Conservation (phyloP, 2,888 invertebrate species). For the Lasioglossum leucozonium region DNA sequence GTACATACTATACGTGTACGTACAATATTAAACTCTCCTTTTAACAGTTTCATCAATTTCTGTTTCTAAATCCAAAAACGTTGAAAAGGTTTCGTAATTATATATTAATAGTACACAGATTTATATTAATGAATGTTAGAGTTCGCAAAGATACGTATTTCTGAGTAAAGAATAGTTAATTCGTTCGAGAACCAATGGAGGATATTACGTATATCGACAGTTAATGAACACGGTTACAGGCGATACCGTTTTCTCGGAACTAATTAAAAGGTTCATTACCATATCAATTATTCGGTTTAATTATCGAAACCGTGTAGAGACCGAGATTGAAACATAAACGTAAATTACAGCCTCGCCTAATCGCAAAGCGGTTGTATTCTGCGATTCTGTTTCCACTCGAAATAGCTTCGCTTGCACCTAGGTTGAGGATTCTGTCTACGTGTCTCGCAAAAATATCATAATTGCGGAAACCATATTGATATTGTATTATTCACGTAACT, state of each 20-base stretch:
- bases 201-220: background rate
- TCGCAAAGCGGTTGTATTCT: slow-evolving; percentile 41
- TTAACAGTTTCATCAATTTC: background rate
- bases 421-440: slow-evolving; percentile 20
- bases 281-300: slow-evolving; percentile 76
- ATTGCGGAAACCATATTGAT: background rate
- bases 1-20: too few species aligned
- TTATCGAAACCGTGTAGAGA: slow-evolving; percentile 69
- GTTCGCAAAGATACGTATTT: too few species aligned
- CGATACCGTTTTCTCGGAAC: slow-evolving; percentile 43
- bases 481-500: background rate
- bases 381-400: slow-evolving; percentile 29
- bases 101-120: background rate
- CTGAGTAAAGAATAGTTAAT: background rate
- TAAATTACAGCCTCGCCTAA: slow-evolving; percentile 66
- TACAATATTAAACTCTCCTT: background rate
- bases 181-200: background rate
- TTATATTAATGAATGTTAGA: background rate
- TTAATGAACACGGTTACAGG: background rate
- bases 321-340: slow-evolving; percentile 75
- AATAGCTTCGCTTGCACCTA: slow-evolving; percentile 26
- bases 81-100: background rate
- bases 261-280: slow-evolving; percentile 69
- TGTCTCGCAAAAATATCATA: background rate
- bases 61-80: background rate